Evolutionary conservation across 2,888 invertebrate species (phyloP), one percentile per base, ranked within the genome.

Genomic region (Melipona beecheii): DNA sequence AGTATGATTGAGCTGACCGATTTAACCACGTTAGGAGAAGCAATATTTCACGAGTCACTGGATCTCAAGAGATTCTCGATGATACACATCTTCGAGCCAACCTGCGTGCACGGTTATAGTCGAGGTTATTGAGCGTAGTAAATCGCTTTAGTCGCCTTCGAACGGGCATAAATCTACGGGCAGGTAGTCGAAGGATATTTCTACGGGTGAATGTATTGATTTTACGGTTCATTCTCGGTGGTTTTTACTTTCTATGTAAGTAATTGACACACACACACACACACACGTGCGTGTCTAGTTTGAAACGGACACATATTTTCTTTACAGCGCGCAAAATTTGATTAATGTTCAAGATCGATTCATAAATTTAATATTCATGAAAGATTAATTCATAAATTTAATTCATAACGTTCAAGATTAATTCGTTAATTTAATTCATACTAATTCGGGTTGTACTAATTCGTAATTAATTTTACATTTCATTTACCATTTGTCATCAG

Each of bases 41-140:
- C 82, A 78, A 82, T 82, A 78, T 84, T 84, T 84, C 82, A 84
- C 82, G 84, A 84, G 66, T 72, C 71, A 71, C 56, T 71, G 75
- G 50, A 71, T 49, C 64, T 77, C 79, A 62, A 76, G 75, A 56
- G 74, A 27, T 66, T 50, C 50, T 76, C 71, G 56, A 54, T 52
- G 58, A 65, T 58, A 52, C 65, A 43, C 60, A 65, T 54, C 54
- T 21, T 76, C 62, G 31, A n/a, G 31, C 68, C 54, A 31, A 54
- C 27, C 24, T 64, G 17, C 17, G 24, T 13, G 54, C 43, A 43
- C 43, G 43, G 9, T 43, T 9, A 43, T 43, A 19, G 36, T 49
- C 5, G 11, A 50, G 24, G 17, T 66, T 49, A 68, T 54, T 21
- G 71, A n/a, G n/a, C 27, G 21, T 15, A 17, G 36, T 6, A 43